Percentiles rank a stretch among this genome's conserved stretches.
Evolutionary conservation across 2,113 vertebrate species (phyloP).

Genomic region (Talpa occidentalis): DNA sequence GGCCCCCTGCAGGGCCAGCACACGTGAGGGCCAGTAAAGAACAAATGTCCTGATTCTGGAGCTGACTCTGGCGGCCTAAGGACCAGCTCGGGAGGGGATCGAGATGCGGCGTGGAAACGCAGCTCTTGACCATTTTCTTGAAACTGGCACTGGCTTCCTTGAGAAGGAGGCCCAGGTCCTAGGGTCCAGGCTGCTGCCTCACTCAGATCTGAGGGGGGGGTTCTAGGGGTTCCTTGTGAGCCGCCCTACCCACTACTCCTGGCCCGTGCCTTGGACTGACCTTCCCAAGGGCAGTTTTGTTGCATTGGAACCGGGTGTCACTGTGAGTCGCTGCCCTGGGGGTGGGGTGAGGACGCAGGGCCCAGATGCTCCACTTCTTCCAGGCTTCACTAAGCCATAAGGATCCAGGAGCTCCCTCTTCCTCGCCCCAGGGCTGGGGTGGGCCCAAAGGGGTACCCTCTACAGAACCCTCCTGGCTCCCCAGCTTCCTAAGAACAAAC

Average conservation of each 20-base stretch:
- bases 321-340: neutral
- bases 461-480: neutral
- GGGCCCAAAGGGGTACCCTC: neutral
- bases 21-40: neutral
- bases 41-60: neutral
- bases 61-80: neutral
- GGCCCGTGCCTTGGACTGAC: neutral
- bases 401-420: neutral
- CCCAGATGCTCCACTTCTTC: too few species aligned
- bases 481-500: neutral
- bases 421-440: neutral
- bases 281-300: neutral
- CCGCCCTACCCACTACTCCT: too few species aligned
- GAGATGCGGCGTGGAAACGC: too few species aligned
- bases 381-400: neutral
- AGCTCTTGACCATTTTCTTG: neutral
- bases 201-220: too few species aligned
- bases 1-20: too few species aligned
- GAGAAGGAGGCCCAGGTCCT: neutral
- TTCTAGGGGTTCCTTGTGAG: neutral
- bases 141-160: rapidly evolving
- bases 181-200: neutral
- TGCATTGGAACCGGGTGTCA: neutral
- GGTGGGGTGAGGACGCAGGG: neutral
- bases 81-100: neutral